Base-by-base conservation (phyloP, 2,113 vertebrate species). In the Rissa tridactyla region DNA sequence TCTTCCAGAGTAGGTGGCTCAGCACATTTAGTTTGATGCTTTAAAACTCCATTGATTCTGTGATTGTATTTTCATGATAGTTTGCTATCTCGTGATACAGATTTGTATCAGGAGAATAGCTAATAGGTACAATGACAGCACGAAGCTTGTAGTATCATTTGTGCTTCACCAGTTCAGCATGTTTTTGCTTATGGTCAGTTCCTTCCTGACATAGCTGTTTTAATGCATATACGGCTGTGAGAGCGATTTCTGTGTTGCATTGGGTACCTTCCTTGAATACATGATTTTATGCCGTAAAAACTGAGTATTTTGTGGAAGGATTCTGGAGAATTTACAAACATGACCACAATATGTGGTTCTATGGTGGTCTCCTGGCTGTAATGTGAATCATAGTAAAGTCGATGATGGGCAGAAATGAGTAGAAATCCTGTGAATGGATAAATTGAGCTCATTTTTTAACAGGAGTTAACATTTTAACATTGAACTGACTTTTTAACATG, bases 301-400 rank as follows among this genome's bases (percentile, higher is more conserved):
- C 15, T 7, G 7, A 26, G 29, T 44, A 15, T 11, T 38, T 42
- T 30, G 26, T 66, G 66, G 38, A 68, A 80, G 77, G 16, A 27
- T 86, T 51, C 22, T 93, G 44, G 38, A 60, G 52, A 42, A 20
- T 47, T 19, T 19, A 19, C 36, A 54, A 23, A 62, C 29, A 3
- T 34, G 58, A 25, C 25, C 25, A 8, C 18, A 27, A 0, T 13
- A 0, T 16, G 5, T 23, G n/a, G 13, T 38, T 70, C 19, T 36
- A 7, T 36, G 46, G 21, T 25, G 38, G 51, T 51, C 17, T 62
- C 47, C 60, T 66, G 51, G 51, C 71, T 91, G 42, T 62, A 40
- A 11, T 32, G 30, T 38, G 36, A 66, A 13, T 60, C 25, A 6
- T 9, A 42, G 21, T 22, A 26, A 42, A 22, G 12, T 8, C 18